These are phyloP conservation scores for Anaspis maculata DNA, from an alignment of 2,888 invertebrate genomes.

Conservation along the genomic window DNA sequence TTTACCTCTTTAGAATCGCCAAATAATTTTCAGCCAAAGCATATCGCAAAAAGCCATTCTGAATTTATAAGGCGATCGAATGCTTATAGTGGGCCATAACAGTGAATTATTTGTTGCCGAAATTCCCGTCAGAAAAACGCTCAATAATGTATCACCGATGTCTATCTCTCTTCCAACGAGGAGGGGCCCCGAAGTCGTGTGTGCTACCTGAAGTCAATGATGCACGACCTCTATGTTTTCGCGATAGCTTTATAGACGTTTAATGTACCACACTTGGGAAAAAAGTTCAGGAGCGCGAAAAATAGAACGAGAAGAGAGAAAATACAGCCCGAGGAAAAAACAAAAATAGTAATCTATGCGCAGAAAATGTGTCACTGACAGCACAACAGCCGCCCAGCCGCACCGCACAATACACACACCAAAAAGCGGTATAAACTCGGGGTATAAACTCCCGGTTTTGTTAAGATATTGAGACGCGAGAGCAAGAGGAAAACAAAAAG, in stretches of 20 bases:
- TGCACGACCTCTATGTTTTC: constrained; percentile 8
- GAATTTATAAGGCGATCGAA: no score
- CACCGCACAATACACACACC: no score
- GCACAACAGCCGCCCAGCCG: neutral
- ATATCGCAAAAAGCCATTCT: no score
- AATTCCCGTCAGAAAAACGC: constrained; percentile 6
- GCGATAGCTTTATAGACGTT: constrained; percentile 11
- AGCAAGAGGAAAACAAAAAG: no score
- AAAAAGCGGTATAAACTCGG: no score
- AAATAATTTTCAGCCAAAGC: no score
- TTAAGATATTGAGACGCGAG: no score
- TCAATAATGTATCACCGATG: constrained; percentile 9
- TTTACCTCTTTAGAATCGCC: no score
- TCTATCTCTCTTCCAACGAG: no score
- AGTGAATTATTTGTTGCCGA: constrained; percentile 5
- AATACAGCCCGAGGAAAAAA: constrained; percentile 2
- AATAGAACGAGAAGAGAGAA: constrained; percentile 1
- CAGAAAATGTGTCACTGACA: constrained; percentile 1
- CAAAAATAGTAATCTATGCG: constrained; percentile 1
- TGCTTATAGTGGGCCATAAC: constrained; percentile 4
- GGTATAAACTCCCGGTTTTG: no score
- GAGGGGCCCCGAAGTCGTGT: constrained; percentile 5
- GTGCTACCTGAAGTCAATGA: constrained; percentile 6
- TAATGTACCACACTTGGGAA: constrained; percentile 7
- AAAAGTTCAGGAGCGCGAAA: constrained; percentile 4